Conservation (phyloP, 2,888 invertebrate genomes). For the Euclidia mi region DNA sequence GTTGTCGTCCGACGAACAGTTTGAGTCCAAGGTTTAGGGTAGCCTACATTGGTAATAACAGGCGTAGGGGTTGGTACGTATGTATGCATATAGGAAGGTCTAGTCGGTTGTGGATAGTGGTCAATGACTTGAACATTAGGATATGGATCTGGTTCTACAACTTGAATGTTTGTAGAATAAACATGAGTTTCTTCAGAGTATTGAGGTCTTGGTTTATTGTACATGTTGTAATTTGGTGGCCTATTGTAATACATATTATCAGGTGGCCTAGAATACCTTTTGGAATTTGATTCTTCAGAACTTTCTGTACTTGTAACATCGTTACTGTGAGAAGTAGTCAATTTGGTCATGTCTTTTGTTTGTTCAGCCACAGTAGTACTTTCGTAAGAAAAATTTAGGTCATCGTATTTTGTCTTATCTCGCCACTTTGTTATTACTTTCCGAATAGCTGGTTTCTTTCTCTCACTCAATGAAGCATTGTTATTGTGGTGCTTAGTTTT, state of each 20-base stretch:
- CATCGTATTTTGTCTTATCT: slow-evolving; percentile 82
- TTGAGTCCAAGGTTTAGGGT: slow-evolving; percentile 75
- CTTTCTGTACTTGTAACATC: slow-evolving; percentile 56
- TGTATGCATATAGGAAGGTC: slow-evolving; percentile 74
- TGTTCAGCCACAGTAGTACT: slow-evolving; percentile 60
- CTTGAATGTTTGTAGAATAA: slow-evolving; percentile 75
- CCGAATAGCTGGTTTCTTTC: slow-evolving; percentile 75
- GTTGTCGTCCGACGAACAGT: slow-evolving; percentile 68
- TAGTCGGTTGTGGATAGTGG: slow-evolving; percentile 59
- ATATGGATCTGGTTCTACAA: slow-evolving; percentile 61
- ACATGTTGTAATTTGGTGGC: slow-evolving; percentile 50
- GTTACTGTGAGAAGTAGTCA: slow-evolving; percentile 49
- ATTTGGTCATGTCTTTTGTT: slow-evolving; percentile 49
- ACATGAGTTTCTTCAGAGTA: slow-evolving; percentile 71
- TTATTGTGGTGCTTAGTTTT: slow-evolving; percentile 29
- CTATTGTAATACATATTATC: slow-evolving; percentile 53
- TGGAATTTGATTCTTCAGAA: slow-evolving; percentile 59
- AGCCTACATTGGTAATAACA: slow-evolving; percentile 83
- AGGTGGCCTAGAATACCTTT: slow-evolving; percentile 48
- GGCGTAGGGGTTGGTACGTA: slow-evolving; percentile 77
- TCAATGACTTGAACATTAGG: slow-evolving; percentile 18
- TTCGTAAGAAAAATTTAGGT: slow-evolving; percentile 82
- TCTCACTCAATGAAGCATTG: slow-evolving; percentile 33
- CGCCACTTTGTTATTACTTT: slow-evolving; percentile 89
- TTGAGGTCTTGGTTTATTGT: slow-evolving; percentile 65